Base-by-base conservation (phyloP, 2,797 vertebrate genomes). In the Sternarchorhynchus goeldii region DNA sequence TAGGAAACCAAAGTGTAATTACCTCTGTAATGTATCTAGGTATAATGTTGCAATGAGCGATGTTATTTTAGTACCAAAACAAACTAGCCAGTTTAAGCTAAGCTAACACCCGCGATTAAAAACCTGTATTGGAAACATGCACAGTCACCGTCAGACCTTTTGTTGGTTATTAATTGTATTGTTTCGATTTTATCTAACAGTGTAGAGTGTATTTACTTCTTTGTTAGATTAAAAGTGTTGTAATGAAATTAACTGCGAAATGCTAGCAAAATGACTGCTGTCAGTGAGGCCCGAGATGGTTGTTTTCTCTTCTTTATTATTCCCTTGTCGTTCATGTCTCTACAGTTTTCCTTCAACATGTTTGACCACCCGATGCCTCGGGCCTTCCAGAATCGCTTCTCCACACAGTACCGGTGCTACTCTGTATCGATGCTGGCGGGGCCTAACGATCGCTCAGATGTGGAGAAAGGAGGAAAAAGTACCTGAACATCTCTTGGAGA, bases 381-480 rank as follows among this genome's bases (percentile, higher is more conserved):
- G 75, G 96, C 95, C 29, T 98, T 99, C 90, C 97, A 95, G 91
- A 99, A 95, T 87, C 98, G 98, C 17, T 99, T 99, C 91, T 98
- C 96, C 41, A 99, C 97, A 0, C 97, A 99, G 84, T 99, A 98
- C 86, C 96, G 97, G n/a, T 98, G 97, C 90, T 99, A 98, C 87
- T 99, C 97, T 0, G 97, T 99, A 53, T 99, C 97, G 55, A 98
- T 99, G 98, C 92, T 99, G 72, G 96, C 97, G 0, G 98, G 98
- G 77, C 97, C 97, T 64, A 99, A 97, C 87, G 98, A 99, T 93
- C 95, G 98, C 77, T 99, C 98, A 41, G 98, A 99, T 86, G 98
- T 99, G 89, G 98, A 99, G 91, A 99, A 99, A 94, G 98, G 98
- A 91, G 98, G 97, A 88, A 99, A 99, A 94, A 99, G 98, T 99